Base-by-base conservation (phyloP, 2,888 invertebrate species). In the Urechis unicinctus region DNA sequence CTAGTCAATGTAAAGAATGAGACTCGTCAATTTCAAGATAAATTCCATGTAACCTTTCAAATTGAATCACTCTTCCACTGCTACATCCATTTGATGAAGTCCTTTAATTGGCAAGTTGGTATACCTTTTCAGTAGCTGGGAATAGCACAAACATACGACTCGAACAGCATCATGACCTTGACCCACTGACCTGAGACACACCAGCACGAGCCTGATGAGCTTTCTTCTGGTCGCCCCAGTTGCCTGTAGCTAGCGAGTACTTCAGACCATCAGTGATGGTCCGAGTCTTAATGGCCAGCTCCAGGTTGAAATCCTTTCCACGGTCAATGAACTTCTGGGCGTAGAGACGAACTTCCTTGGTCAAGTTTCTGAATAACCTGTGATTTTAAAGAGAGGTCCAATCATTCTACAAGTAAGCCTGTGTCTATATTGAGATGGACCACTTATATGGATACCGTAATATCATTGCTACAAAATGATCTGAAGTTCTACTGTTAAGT, bases 191-290 rank as follows among this genome's bases (percentile, higher is more conserved):
- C 84, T 95, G 91, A 49, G 93, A 92, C 28, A 95, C 95, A 49
- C 95, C 95, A 66, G 94, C 94, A 79, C 95, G 83, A 25, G 93
- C 96, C 81, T 95, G 94, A 85, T 98, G 97, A 55, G 98, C 98
- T 78, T 98, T 99, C 80, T 98, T 99, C 81, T 99, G 98, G 78
- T 99, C 98, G 49, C 98, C 98, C 98, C 98, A 99, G 79, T 99
- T 99, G 41, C 98, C 98, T 31, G 98, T 99, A 66, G 98, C 98
- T 68, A 99, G 82, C 0, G 98, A 98, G 76, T 99, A 99, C 67
- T 95, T 84, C 54, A 99, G 81, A 30, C 98, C 98, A 77, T 98
- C 96, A 0, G 98, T 97, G 59, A 99, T 97, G 55, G 96, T 91
- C 76, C 95, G 89, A 0, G 97, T 96, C 80, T 95, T 96, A 53